phyloP scores from a whole-genome alignment of 2,888 invertebrate species.

The Yponomeuta plumbellus region DNA sequence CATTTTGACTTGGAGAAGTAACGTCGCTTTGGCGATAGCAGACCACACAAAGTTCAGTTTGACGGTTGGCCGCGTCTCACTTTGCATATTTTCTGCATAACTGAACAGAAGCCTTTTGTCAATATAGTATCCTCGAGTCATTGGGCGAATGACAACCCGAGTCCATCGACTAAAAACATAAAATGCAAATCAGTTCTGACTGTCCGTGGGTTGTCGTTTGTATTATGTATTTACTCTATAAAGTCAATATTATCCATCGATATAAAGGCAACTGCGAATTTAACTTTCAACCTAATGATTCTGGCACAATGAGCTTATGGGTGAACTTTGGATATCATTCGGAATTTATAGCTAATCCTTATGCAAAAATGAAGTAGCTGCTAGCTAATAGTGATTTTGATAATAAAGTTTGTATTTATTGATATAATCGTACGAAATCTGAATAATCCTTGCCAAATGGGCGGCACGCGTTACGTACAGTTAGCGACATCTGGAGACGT shows the following conservation, averaged over 20 bases:
- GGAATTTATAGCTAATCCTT: background rate
- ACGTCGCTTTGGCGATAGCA: slow-evolving; percentile 23
- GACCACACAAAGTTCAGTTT: slow-evolving; percentile 58
- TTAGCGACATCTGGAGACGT: background rate
- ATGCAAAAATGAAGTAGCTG: slow-evolving; percentile 1
- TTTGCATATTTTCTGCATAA: slow-evolving; percentile 71
- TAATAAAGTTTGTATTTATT: slow-evolving; percentile 8
- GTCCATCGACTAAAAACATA: slow-evolving; percentile 42
- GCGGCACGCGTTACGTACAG: background rate
- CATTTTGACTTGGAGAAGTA: background rate
- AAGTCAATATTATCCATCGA: slow-evolving; percentile 14
- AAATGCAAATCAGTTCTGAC: slow-evolving; percentile 25
- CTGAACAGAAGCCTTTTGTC: slow-evolving; percentile 62
- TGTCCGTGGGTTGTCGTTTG: slow-evolving; percentile 10
- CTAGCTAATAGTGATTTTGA: background rate
- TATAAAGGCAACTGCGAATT: slow-evolving; percentile 9
- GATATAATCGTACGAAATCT: background rate
- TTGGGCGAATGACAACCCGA: slow-evolving; percentile 47
- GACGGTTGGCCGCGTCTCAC: slow-evolving; percentile 43
- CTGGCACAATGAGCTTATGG: slow-evolving; percentile 4
- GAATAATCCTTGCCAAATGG: slow-evolving; percentile 7
- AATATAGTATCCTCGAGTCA: slow-evolving; percentile 62
- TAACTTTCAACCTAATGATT: slow-evolving; percentile 3
- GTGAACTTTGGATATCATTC: slow-evolving; percentile 1
- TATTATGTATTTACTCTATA: slow-evolving; percentile 15